Evolutionary conservation across 2,113 vertebrate genomes (phyloP), one percentile per base, ranked within the genome.

Genomic region (Ciconia stormi): DNA sequence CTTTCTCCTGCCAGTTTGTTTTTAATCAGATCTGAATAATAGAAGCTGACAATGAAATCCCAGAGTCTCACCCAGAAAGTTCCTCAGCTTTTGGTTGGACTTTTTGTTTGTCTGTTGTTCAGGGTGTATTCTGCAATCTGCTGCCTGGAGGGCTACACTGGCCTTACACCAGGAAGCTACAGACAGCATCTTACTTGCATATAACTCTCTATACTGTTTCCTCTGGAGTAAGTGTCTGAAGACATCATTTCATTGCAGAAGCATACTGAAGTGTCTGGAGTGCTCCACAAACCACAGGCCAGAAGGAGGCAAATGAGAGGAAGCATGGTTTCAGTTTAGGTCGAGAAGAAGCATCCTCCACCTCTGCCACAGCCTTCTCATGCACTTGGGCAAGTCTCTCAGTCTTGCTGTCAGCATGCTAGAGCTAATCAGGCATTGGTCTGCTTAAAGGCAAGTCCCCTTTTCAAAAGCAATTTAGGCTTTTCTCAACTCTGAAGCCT

Each of bases 1-100:
- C 40, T 69, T 91, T 79, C 91, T 95, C 80, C 47, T 95, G 84
- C 56, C 94, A 61, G 50, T 32, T 91, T 89, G 92, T 65, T 96
- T 97, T 95, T 70, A 72, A 89, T 91, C 84, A 80, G n/a, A 82
- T 52, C 62, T 34, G 19, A 93, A 95, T 78, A 91, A 95, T 10
- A 46, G 70, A 90, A 67, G 66, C 83, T 87, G 87, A 92, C 93
- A 94, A 47, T 70, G 91, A 82, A 95, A 77, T 73, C 70, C 91
- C 91, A 55, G 77, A 89, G 77, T 85, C 46, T 94, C 85, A 62
- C 38, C 93, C 87, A 89, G 91, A 95, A 95, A 89, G 56, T 85
- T 95, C 95, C 77, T 95, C 89, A 79, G 89, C 61, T 94, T 93
- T 79, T 89, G 80, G 83, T 72, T 49, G 71, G 30, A 66, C 40